Evolutionary conservation across 1,140 invertebrate species (phyloP), one percentile per base, ranked within the genome.

Genomic region (Cheumatopsyche charites): DNA sequence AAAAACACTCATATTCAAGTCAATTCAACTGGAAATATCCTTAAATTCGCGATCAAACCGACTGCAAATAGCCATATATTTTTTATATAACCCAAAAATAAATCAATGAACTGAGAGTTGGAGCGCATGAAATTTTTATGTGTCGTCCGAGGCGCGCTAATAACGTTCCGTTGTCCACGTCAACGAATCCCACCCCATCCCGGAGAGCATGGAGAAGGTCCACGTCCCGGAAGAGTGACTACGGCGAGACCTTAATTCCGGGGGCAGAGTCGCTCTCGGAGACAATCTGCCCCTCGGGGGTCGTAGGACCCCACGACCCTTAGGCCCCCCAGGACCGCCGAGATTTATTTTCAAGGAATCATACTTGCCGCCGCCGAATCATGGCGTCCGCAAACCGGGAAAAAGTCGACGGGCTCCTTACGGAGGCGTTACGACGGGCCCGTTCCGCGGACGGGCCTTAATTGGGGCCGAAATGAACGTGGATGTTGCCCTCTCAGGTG

Each of bases 321-420:
- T 52, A 1, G 26, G 12, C 25, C 66, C n/a, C 67, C 21, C 4
- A 6, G 19, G 47, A 45, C 21, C 36, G 62, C 49, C 36, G 73
- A 75, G 74, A 75, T 75, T 75, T 75, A 75, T 75, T 75, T 75
- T 69, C 67, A 63, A 75, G 67, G 74, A 75, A 73, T 71, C 49
- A 73, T 73, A 67, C 67, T 58, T 67, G 52, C 49, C 66, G 21
- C 55, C 4, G 19, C 19, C 19, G 19, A 36, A 36, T 36, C 9
- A 36, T 36, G 9, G 3, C 29, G 4, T 7, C 55, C n/a, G 21
- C 55, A 26, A 58, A 58, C 25, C 25, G 5, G 17, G 4, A 25
- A 58, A 23, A 19, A 23, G 7, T 58, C n/a, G 55, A 25, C 12
- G n/a, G n/a, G n/a, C n/a, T n/a, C n/a, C n/a, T n/a, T n/a, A n/a